phyloP scores from a whole-genome alignment of 2,888 invertebrate species.

The Andrena haemorrhoa region DNA sequence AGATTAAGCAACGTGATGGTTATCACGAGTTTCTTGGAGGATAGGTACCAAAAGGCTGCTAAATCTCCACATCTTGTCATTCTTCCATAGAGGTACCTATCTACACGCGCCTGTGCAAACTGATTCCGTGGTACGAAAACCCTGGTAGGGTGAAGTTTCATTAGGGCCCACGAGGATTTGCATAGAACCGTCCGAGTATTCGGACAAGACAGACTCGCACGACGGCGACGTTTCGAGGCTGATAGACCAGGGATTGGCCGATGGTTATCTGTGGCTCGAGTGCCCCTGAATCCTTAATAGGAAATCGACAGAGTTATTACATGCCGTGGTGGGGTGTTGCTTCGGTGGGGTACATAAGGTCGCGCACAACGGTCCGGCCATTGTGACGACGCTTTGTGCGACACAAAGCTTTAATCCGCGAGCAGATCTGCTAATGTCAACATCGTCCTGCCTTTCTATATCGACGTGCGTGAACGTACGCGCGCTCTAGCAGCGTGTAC shows the following conservation, averaged over 20 bases:
- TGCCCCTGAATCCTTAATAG: conserved; percentile 75
- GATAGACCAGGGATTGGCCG: conserved; percentile 47
- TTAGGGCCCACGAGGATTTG: conserved; percentile 24
- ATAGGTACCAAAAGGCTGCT: no score
- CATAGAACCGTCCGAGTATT: conserved; percentile 10
- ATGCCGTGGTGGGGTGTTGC: conserved; percentile 65
- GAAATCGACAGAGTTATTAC: conserved; percentile 80
- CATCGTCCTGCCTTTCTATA: conserved; percentile 75
- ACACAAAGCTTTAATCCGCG: conserved; percentile 84
- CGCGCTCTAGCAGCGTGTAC: conserved; percentile 28
- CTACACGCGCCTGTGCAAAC: background rate
- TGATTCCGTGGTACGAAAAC: conserved; percentile 18
- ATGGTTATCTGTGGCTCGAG: conserved; percentile 61
- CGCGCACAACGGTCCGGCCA: conserved; percentile 75
- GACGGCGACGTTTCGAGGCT: conserved; percentile 5
- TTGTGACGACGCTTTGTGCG: conserved; percentile 80
- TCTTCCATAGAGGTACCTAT: background rate
- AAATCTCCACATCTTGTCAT: background rate
- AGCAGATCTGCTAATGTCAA: conserved; percentile 84
- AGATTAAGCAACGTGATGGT: background rate
- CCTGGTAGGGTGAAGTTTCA: conserved; percentile 2
- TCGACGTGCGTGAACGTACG: conserved; percentile 35
- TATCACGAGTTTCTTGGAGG: background rate
- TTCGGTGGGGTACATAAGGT: conserved; percentile 74
- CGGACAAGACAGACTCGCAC: conserved; percentile 20